phyloP scores from a whole-genome alignment of 2,797 vertebrate species.

The Oreochromis mossambicus region DNA sequence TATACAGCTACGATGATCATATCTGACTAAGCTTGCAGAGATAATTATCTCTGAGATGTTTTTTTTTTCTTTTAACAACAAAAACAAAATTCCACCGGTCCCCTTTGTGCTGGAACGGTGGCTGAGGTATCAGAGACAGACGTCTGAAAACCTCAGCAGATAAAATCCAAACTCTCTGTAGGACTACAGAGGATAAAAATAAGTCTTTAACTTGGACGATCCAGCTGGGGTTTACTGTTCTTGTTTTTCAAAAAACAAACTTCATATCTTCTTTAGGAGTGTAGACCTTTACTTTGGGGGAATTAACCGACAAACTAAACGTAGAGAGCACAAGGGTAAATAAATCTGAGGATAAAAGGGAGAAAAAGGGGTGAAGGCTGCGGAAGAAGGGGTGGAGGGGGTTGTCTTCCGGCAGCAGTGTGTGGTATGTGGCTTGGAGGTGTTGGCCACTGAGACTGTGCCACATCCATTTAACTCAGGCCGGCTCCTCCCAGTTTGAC shows the following conservation, averaged over 20 bases:
- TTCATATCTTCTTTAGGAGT: not conserved
- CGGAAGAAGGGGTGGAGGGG: not conserved
- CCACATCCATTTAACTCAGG: constrained; percentile 48
- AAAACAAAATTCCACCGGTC: not conserved
- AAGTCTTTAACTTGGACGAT: not conserved
- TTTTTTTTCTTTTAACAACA: not conserved
- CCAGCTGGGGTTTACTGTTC: not conserved
- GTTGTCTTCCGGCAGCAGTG: constrained; percentile 30
- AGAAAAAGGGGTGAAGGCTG: not conserved
- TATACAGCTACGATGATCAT: not conserved
- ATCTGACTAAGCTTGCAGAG: not conserved
- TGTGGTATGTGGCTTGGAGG: constrained; percentile 73
- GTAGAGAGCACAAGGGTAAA: not conserved
- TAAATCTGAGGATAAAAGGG: constrained; percentile 1
- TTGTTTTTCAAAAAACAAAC: not conserved
- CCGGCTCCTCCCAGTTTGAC: constrained; percentile 34
- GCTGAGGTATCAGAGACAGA: not conserved
- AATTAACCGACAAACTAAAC: not conserved
- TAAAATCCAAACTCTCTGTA: not conserved
- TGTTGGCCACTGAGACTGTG: constrained; percentile 52
- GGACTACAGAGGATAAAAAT: not conserved
- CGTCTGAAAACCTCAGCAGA: constrained; percentile 2
- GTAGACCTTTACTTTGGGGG: not conserved
- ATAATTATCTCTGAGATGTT: not conserved
- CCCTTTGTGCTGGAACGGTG: not conserved